Evolutionary conservation across 2,797 vertebrate genomes (phyloP).

Genomic region (Sebastes vulpes): DNA sequence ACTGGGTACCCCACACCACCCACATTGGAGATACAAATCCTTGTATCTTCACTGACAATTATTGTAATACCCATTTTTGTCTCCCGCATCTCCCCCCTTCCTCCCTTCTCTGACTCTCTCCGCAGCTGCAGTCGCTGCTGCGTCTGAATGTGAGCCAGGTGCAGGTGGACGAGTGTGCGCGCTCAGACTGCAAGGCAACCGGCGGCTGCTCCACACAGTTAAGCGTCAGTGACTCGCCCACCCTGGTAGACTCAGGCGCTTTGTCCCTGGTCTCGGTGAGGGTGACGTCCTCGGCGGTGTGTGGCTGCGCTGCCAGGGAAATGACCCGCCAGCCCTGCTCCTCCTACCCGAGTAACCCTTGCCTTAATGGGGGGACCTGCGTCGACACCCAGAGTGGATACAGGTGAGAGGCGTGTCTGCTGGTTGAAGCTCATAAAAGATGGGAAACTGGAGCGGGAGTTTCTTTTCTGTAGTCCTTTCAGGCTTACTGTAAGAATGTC

Average conservation of each 20-base stretch:
- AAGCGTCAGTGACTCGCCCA: constrained; percentile 80
- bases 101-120: constrained; percentile 10
- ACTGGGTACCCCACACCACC: not conserved
- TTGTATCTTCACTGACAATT: constrained; percentile 26
- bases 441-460: not conserved
- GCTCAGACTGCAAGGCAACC: constrained; percentile 79
- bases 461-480: not conserved
- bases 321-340: constrained; percentile 84
- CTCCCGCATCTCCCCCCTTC: not conserved
- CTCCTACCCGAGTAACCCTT: constrained; percentile 86
- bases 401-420: constrained; percentile 84
- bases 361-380: constrained; percentile 90
- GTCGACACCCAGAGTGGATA: constrained; percentile 87
- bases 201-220: constrained; percentile 81
- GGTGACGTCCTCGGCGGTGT: constrained; percentile 75
- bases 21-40: constrained; percentile 8
- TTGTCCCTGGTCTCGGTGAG: constrained; percentile 86
- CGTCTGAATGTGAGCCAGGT: constrained; percentile 86
- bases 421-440: not conserved
- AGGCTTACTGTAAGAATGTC: constrained; percentile 19
- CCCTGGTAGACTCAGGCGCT: constrained; percentile 84
- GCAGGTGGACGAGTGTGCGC: constrained; percentile 87
- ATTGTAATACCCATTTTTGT: constrained; percentile 16
- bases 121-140: constrained; percentile 88
- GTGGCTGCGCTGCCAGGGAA: constrained; percentile 85